Evolutionary conservation across 2,888 invertebrate species (phyloP).

Genomic region (Saturnia japonica): DNA sequence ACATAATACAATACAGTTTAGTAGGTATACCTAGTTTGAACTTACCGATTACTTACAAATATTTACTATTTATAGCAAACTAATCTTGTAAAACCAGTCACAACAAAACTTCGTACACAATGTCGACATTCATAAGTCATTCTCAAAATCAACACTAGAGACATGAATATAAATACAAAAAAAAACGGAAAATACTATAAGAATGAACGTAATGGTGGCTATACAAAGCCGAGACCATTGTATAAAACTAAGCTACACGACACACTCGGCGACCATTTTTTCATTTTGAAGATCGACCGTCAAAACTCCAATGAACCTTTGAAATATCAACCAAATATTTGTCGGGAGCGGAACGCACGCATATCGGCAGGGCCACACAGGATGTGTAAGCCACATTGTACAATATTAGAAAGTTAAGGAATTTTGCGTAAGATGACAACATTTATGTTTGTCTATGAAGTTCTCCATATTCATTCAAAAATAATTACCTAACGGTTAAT

Average conservation of each 20-base stretch:
- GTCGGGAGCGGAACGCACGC: constrained; percentile 64
- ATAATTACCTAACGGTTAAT: background rate
- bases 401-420: constrained; percentile 64
- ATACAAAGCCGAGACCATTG: constrained; percentile 57
- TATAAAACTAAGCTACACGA: constrained; percentile 37
- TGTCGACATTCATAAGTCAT: constrained; percentile 71
- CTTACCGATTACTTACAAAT: background rate
- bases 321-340: constrained; percentile 75
- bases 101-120: constrained; percentile 50
- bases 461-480: constrained; percentile 26
- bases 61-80: constrained; percentile 1
- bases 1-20: background rate
- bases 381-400: constrained; percentile 56
- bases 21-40: no score
- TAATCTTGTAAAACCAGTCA: constrained; percentile 54
- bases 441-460: constrained; percentile 27
- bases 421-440: constrained; percentile 44
- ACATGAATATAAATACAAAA: constrained; percentile 57
- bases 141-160: constrained; percentile 66
- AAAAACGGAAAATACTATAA: constrained; percentile 60
- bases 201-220: constrained; percentile 52
- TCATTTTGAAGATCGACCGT: constrained; percentile 34
- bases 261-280: constrained; percentile 25
- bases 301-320: constrained; percentile 73
- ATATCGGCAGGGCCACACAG: constrained; percentile 73